These are phyloP conservation scores for Hyposoter dolosus DNA, from an alignment of 2,888 invertebrate species.

Conservation along the genomic window DNA sequence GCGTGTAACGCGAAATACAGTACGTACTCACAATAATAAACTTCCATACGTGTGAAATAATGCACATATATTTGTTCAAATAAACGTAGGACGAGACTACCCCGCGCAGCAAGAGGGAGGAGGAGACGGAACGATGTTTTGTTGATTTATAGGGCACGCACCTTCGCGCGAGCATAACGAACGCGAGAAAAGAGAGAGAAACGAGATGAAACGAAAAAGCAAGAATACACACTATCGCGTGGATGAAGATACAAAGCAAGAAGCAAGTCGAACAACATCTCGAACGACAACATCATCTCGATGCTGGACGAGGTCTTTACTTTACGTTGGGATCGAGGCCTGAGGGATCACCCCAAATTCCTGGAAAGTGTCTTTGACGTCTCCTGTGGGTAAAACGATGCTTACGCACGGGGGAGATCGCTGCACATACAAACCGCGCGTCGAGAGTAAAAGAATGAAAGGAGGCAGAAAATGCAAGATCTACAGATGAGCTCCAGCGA, in stretches of 20 bases:
- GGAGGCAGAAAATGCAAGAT: constrained; percentile 40
- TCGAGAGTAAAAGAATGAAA: background rate
- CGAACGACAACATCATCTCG: constrained; percentile 72
- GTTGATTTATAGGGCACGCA: constrained; percentile 79
- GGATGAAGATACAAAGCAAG: constrained; percentile 4
- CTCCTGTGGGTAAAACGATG: constrained; percentile 25
- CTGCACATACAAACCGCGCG: constrained; percentile 33
- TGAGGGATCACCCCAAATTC: constrained; percentile 72
- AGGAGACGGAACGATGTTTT: constrained; percentile 70
- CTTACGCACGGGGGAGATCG: constrained; percentile 32
- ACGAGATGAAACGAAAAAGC: constrained; percentile 67
- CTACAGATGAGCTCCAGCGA: constrained; percentile 39
- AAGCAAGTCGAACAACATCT: constrained; percentile 58
- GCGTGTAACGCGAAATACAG: background rate
- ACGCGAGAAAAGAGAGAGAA: constrained; percentile 43
- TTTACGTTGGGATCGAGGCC: constrained; percentile 59
- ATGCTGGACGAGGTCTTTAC: constrained; percentile 48
- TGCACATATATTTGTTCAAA: constrained; percentile 38
- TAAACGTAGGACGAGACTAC: constrained; percentile 26
- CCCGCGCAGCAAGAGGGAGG: constrained; percentile 47
- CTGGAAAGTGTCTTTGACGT: constrained; percentile 72
- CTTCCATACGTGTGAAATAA: constrained; percentile 27
- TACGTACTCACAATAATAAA: constrained; percentile 64
- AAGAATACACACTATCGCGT: constrained; percentile 16
- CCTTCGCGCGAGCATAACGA: constrained; percentile 68